Conservation (phyloP, 2,113 vertebrate genomes). For the Rallus limicola region DNA sequence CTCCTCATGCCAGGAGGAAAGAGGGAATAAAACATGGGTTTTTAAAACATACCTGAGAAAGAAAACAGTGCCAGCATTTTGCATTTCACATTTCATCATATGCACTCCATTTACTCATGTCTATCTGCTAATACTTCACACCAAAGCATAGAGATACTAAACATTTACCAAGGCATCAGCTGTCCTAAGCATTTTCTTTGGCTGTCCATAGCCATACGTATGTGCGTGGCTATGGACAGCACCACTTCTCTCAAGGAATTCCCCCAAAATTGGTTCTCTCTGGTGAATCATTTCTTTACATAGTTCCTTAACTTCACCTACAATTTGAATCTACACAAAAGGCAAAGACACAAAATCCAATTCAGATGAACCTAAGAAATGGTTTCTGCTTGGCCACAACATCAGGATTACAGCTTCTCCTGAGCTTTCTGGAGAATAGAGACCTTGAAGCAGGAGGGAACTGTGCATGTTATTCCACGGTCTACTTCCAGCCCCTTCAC, state of each 20-base stretch:
- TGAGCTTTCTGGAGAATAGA: background rate
- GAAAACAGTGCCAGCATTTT: background rate
- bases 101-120: background rate
- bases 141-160: background rate
- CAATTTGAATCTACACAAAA: background rate
- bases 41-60: background rate
- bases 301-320: background rate
- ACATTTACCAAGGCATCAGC: background rate
- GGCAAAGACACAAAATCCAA: background rate
- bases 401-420: background rate
- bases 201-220: fast-evolving
- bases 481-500: background rate
- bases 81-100: background rate
- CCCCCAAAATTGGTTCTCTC: background rate
- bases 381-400: background rate
- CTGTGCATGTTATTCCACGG: background rate
- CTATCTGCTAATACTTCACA: background rate
- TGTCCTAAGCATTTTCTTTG: background rate
- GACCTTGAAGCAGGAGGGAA: background rate
- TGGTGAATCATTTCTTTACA: background rate
- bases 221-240: fast-evolving
- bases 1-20: slow-evolving; percentile 52
- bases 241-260: background rate
- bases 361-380: background rate
- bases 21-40: slow-evolving; percentile 54